A percentile compares a stretch with the other conserved stretches of the same genome.
These are phyloP conservation scores for Limnephilus rhombicus DNA, from an alignment of 2,888 invertebrate genomes.

Conservation along the genomic window DNA sequence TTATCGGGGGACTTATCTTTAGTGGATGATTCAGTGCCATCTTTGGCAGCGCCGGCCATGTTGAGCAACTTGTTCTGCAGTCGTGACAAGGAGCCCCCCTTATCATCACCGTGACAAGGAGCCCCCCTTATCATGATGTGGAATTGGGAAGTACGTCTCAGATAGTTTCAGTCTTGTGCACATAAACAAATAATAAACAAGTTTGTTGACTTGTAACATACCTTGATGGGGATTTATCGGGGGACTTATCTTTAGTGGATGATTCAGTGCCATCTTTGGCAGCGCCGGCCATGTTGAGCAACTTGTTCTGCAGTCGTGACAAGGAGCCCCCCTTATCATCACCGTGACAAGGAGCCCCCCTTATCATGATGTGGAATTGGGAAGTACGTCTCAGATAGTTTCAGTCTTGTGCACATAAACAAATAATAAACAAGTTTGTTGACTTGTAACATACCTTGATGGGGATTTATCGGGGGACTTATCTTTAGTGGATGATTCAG, in stretches of 20 bases:
- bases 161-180: not conserved
- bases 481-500: slow-evolving; percentile 36
- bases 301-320: slow-evolving; percentile 80
- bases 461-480: slow-evolving; percentile 57
- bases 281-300: slow-evolving; percentile 80
- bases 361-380: no score
- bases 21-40: slow-evolving; percentile 33
- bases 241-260: slow-evolving; percentile 49
- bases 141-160: not conserved
- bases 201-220: not conserved
- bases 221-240: slow-evolving; percentile 57
- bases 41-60: slow-evolving; percentile 76
- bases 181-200: not conserved
- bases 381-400: not conserved
- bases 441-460: slow-evolving; percentile 30
- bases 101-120: slow-evolving; percentile 71
- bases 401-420: not conserved
- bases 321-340: slow-evolving; percentile 71
- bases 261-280: slow-evolving; percentile 65
- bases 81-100: slow-evolving; percentile 74
- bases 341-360: no score
- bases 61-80: slow-evolving; percentile 81
- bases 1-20: slow-evolving; percentile 52
- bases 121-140: no score
- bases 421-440: not conserved